A percentile compares a stretch with the other conserved stretches of the same genome.
Conservation (phyloP, 2,888 invertebrate genomes). For the Trichogramma evanescens region DNA sequence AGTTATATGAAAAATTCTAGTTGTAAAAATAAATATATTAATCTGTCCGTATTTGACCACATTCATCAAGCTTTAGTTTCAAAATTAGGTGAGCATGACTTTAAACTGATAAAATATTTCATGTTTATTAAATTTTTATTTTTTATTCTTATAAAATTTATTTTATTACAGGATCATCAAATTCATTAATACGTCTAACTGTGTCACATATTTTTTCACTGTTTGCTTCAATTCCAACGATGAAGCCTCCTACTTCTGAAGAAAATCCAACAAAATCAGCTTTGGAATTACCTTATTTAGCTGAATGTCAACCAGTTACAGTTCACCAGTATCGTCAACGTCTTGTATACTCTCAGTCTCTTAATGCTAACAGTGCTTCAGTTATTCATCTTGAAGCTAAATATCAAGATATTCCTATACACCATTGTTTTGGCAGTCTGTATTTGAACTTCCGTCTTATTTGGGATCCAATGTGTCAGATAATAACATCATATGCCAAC, state of each 20-base stretch:
- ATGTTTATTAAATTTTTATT: background rate
- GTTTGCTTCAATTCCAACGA: conserved; percentile 55
- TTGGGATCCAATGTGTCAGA: conserved; percentile 76
- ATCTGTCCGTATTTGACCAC: conserved; percentile 29
- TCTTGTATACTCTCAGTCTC: conserved; percentile 64
- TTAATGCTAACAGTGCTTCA: conserved; percentile 51
- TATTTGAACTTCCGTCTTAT: conserved; percentile 82
- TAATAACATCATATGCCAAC: conserved; percentile 68
- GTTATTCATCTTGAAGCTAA: conserved; percentile 52
- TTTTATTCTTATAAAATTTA: too few relatives aligned
- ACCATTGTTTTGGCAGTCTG: conserved; percentile 74
- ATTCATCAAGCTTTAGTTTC: conserved; percentile 27
- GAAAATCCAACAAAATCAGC: conserved; percentile 36
- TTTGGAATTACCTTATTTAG: conserved; percentile 47
- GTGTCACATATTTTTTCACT: conserved; percentile 68
- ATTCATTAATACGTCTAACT: conserved; percentile 55
- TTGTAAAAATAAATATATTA: conserved; percentile 28
- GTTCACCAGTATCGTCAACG: conserved; percentile 77
- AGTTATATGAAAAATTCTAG: conserved; percentile 29
- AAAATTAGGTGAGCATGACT: conserved; percentile 25
- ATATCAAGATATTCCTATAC: conserved; percentile 61
- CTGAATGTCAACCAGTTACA: conserved; percentile 65
- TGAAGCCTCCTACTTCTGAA: conserved; percentile 43
- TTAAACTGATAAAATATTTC: background rate
- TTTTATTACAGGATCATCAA: conserved; percentile 29